A percentile compares a stretch with the other conserved stretches of the same genome.
Evolutionary conservation across 2,888 invertebrate genomes (phyloP).

Genomic region (Leptogaster cylindrica): DNA sequence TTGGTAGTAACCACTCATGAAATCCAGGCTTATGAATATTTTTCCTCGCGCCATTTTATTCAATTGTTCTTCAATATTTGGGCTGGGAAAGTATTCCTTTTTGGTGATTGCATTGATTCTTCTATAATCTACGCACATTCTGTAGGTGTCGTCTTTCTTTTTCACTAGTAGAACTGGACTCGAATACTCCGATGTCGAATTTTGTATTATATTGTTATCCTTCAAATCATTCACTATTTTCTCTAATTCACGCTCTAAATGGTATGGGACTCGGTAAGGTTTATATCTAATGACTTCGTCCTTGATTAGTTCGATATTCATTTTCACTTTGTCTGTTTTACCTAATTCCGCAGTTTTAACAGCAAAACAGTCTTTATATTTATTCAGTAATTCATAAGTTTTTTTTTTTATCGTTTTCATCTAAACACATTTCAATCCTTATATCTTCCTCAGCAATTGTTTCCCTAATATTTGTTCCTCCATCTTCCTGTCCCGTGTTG

Average conservation of each 20-base stretch:
- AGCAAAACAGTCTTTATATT: not conserved
- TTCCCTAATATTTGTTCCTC: not conserved
- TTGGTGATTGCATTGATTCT: constrained; percentile 46
- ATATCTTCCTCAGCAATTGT: not conserved
- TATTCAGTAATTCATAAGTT: not conserved
- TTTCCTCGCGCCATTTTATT: not conserved
- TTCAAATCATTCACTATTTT: constrained; percentile 9
- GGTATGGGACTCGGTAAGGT: not conserved
- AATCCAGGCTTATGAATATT: constrained; percentile 37
- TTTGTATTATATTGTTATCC: constrained; percentile 51
- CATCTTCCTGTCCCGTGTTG: not conserved
- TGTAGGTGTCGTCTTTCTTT: not conserved
- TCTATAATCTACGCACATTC: not conserved
- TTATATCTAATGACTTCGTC: not conserved
- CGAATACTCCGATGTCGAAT: constrained; percentile 52
- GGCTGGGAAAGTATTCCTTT: constrained; percentile 47
- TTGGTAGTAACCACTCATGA: constrained; percentile 41
- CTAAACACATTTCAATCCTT: not conserved
- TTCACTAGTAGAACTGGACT: constrained; percentile 53
- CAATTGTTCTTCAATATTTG: constrained; percentile 11
- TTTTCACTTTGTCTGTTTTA: not conserved
- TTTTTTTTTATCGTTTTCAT: not conserved
- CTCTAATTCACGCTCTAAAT: not conserved
- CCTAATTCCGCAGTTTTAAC: not conserved
- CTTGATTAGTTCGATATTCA: constrained; percentile 8